Evolutionary conservation across 2,113 vertebrate species (phyloP), one percentile per base, ranked within the genome.

Genomic region (Panthera leo): DNA sequence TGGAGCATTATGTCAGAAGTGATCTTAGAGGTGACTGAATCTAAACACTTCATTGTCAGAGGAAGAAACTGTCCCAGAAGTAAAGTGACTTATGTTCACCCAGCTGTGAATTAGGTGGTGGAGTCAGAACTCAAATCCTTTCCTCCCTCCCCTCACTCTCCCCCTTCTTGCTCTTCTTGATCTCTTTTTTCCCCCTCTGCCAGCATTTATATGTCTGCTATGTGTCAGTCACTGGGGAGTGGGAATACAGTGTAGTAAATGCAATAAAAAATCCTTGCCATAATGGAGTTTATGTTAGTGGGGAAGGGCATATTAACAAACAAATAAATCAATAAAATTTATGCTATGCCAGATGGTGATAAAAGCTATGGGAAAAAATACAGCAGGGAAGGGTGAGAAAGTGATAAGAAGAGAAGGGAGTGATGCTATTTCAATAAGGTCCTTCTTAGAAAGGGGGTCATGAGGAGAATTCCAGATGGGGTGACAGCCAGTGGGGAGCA

Each of bases 111-210:
- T 34, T 14, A 63, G 25, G 63, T 36, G 36, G 19, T 10, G 9
- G 34, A n/a, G 53, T 45, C 61, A 65, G 31, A 70, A 84, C 18
- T 58, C 36, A 19, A 79, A 51, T 31, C 51, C 48, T 29, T 14
- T 16, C 7, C 4, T 48, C 4, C 18, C 10, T 51, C 15, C 6
- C 16, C 1, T 27, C 29, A 2, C 16, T 5, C 1, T 31, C 31
- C 3, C 15, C 1, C 9, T n/a, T 25, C 19, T 23, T 51, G 11
- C 14, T 1, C 58, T 36, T 23, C 7, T 5, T 36, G 45, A 45
- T 45, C 45, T 45, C 45, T 31, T 55, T 88, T 25, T 27, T 65
- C 18, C 19, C 39, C 73, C 68, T 88, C 18, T 48, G 39, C 45
- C 25, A 42, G 18, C 21, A 25, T 51, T 88, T 65, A 55, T 45